These are phyloP conservation scores for Phaonia tiefii DNA, from an alignment of 2,888 invertebrate species.

Conservation along the genomic window DNA sequence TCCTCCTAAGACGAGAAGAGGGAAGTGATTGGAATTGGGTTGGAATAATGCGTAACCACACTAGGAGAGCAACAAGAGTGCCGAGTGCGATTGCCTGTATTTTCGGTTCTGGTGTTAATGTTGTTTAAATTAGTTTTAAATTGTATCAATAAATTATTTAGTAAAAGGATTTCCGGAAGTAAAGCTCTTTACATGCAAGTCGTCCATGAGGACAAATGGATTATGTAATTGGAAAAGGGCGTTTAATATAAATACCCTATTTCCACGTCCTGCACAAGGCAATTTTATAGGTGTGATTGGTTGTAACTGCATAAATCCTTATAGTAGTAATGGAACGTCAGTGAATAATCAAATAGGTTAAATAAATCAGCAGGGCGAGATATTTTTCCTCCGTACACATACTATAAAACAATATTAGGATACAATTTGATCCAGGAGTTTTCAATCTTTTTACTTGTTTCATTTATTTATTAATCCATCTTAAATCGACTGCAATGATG, in stretches of 20 bases:
- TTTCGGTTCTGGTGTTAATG: conserved; percentile 56
- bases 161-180: conserved; percentile 48
- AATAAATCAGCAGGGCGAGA: too few relatives aligned
- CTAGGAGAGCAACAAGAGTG: not conserved
- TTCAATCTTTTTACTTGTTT: too few relatives aligned
- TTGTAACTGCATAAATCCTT: not conserved
- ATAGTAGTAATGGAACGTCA: too few relatives aligned
- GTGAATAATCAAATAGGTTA: too few relatives aligned
- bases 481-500: too few relatives aligned
- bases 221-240: not conserved
- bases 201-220: conserved; percentile 49
- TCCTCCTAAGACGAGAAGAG: not conserved
- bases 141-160: conserved; percentile 63
- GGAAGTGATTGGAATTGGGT: too few relatives aligned
- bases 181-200: conserved; percentile 50
- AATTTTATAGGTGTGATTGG: not conserved
- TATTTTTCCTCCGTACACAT: too few relatives aligned
- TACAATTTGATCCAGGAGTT: too few relatives aligned
- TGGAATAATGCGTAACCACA: too few relatives aligned
- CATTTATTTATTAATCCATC: too few relatives aligned
- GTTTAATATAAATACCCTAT: not conserved
- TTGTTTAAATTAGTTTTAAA: conserved; percentile 63
- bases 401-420: too few relatives aligned
- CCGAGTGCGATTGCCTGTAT: conserved; percentile 36
- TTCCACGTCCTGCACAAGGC: too few relatives aligned